Percentiles rank a stretch among this genome's conserved stretches.
Conservation (phyloP, 2,888 invertebrate species). For the Iphiclides podalirius region DNA sequence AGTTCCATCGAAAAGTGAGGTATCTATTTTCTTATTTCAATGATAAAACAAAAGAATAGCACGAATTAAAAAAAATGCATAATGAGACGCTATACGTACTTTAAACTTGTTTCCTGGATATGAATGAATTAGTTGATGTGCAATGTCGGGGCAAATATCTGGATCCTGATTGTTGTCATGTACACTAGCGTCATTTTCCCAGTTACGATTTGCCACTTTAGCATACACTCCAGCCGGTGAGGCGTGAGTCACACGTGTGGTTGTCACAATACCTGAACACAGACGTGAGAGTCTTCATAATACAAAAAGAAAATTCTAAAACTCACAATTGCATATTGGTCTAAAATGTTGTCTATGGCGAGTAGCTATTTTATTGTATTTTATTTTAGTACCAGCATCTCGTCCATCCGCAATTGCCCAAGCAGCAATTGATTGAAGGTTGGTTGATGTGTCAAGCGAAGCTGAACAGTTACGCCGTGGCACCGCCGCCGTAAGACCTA, state of each 20-base stretch:
- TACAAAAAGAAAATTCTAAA: no score
- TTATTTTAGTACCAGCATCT: constrained; percentile 52
- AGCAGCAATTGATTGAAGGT: constrained; percentile 82
- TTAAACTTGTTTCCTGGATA: constrained; percentile 83
- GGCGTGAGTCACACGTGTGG: constrained; percentile 88
- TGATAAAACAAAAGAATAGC: no score
- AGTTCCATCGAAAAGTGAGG: no score
- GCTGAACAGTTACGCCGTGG: constrained; percentile 78
- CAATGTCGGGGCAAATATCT: constrained; percentile 83
- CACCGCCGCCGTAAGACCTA: constrained; percentile 83
- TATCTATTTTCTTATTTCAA: no score
- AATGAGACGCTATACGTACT: no score
- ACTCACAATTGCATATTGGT: no score
- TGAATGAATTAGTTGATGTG: constrained; percentile 82
- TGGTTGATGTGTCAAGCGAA: constrained; percentile 69
- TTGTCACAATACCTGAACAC: constrained; percentile 83
- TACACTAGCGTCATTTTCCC: constrained; percentile 83
- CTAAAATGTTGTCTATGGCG: no score
- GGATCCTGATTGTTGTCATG: constrained; percentile 56
- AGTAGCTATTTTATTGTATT: no score
- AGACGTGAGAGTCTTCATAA: no score
- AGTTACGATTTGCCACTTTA: constrained; percentile 82
- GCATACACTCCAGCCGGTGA: constrained; percentile 86
- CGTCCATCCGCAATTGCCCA: constrained; percentile 79
- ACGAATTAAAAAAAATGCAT: no score